Evolutionary conservation across 2,797 vertebrate genomes (phyloP).

Genomic region (Lepidocolaptes lacrymiger): DNA sequence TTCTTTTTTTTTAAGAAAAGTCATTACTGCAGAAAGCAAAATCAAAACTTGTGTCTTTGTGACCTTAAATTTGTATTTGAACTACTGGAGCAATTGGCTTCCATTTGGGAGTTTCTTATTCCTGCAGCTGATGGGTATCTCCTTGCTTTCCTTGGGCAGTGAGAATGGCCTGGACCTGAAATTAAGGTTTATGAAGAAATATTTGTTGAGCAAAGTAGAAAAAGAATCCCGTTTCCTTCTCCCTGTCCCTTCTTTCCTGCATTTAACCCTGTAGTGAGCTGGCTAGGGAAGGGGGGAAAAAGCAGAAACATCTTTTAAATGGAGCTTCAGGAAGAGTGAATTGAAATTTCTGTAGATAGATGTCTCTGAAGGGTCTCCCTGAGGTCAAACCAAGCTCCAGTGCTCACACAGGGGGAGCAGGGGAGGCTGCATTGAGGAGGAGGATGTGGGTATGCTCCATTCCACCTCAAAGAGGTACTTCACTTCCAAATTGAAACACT

Average conservation of each 20-base stretch:
- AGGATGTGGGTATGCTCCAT: neutral
- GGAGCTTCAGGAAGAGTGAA: neutral
- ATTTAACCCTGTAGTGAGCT: neutral
- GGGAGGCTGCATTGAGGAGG: neutral
- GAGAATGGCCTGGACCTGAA: neutral
- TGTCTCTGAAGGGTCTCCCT: neutral
- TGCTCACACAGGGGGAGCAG: accelerated
- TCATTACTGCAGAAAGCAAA: neutral
- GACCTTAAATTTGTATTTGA: neutral
- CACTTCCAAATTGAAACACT: neutral
- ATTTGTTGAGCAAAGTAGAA: neutral
- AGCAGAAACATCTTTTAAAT: neutral
- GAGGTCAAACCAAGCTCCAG: neutral
- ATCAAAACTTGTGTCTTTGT: neutral
- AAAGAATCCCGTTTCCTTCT: neutral
- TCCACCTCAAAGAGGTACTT: neutral
- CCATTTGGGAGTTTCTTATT: neutral
- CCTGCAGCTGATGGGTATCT: neutral
- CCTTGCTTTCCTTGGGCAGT: neutral
- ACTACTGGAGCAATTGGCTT: neutral
- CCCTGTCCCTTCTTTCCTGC: neutral
- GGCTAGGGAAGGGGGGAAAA: neutral
- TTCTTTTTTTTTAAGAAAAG: neutral
- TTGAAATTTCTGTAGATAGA: neutral
- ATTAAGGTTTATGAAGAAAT: neutral